Evolutionary conservation across 2,797 vertebrate genomes (phyloP), one percentile per base, ranked within the genome.

Genomic region (Alfaro cultratus): DNA sequence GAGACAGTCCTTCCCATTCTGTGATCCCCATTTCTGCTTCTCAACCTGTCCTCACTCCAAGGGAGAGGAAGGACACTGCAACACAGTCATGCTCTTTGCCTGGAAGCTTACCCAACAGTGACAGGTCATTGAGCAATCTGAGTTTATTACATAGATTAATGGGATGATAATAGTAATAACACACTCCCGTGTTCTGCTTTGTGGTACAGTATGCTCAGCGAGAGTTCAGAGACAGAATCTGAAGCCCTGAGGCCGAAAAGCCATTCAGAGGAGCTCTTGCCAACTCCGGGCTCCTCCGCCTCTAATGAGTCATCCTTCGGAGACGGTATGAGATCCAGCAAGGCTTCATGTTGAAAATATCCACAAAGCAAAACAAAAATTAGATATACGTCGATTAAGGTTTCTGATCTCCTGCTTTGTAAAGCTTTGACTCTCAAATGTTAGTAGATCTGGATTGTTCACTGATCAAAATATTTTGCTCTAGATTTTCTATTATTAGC

Each of bases 211-310:
- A 97, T 94, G 81, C 88, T 94, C 49, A 92, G 82, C 9, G 93
- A 95, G 41, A 94, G 96, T 75, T 90, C 96, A 89, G 97, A 98
- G 73, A 92, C 93, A 2, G 97, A 98, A 83, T 87, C 85, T n/a
- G 97, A 99, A 9, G 76, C 75, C 62, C 96, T 93, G 92, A 96
- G 90, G 84, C 93, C 78, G 53, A 93, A 89, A 77, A 95, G 96
- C 77, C 97, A 94, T 15, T 96, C 97, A 8, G 98, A 99, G 47
- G 98, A 98, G 73, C 89, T 95, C 73, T 86, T 96, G 49, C 96
- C 96, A 76, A 95, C 94, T 0, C 87, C 96, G 31, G 94, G 95
- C 46, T 96, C 95, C 5, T 96, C 96, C 82, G 94, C 97, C 67
- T 97, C 96, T 80, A 88, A 94, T 0, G 97, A 99, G 85, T 94